Conservation (phyloP, 1,140 invertebrate species). For the Leptonema lineaticorne region DNA sequence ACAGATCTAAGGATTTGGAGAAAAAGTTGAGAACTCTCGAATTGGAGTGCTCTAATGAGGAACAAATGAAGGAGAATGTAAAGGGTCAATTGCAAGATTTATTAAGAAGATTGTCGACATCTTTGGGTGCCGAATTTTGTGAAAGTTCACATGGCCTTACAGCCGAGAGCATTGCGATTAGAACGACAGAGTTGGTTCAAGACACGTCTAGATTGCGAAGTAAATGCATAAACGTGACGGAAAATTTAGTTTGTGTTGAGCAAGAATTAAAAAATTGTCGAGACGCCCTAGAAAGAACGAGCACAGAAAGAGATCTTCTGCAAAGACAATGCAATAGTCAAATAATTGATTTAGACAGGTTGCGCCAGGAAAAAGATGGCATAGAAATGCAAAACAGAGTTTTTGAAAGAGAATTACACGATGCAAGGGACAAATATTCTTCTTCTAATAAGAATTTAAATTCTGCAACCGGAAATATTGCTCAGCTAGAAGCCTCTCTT, state of each 20-base stretch:
- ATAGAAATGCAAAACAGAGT: slow-evolving; percentile 65
- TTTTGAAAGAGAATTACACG: slow-evolving; percentile 64
- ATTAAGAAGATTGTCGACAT: slow-evolving; percentile 64
- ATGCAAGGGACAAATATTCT: slow-evolving; percentile 65
- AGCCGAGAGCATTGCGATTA: slow-evolving; percentile 67
- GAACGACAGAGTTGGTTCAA: slow-evolving; percentile 71
- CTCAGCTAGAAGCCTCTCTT: slow-evolving; percentile 66
- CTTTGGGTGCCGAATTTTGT: slow-evolving; percentile 67
- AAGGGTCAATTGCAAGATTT: slow-evolving; percentile 68
- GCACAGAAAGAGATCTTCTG: slow-evolving; percentile 66
- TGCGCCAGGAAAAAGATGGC: slow-evolving; percentile 69
- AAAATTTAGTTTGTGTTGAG: slow-evolving; percentile 64
- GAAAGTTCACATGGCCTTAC: slow-evolving; percentile 61
- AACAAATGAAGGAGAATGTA: slow-evolving; percentile 66
- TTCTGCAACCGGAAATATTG: slow-evolving; percentile 66
- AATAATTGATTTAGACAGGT: slow-evolving; percentile 65
- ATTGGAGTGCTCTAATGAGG: slow-evolving; percentile 66
- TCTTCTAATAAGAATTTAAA: slow-evolving; percentile 63
- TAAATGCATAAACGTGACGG: slow-evolving; percentile 60
- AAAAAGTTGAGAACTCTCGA: slow-evolving; percentile 71
- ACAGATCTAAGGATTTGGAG: slow-evolving; percentile 72
- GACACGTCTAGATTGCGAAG: slow-evolving; percentile 60
- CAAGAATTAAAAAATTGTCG: slow-evolving; percentile 65
- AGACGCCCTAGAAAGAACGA: slow-evolving; percentile 64
- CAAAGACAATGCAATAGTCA: slow-evolving; percentile 67